Percentiles rank a stretch among this genome's conserved stretches.
These are phyloP conservation scores for Coptodon bakossiorum DNA, from an alignment of 2,113 vertebrate genomes.

Conservation along the genomic window DNA sequence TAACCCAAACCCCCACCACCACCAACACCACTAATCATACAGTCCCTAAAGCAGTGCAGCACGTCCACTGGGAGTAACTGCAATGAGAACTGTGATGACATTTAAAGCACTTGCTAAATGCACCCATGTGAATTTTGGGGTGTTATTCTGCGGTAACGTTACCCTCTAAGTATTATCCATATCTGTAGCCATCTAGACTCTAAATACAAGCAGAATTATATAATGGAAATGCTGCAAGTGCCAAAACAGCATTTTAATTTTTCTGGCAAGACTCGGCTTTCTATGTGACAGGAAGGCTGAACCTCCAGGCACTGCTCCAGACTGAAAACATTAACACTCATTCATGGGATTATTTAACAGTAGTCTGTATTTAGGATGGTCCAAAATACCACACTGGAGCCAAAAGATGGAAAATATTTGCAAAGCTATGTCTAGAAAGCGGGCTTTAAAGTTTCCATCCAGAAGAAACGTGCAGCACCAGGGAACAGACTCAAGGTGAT, in stretches of 20 bases:
- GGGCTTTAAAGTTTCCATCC: background rate
- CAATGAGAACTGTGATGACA: constrained; percentile 42
- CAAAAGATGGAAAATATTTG: constrained; percentile 32
- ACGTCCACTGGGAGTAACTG: constrained; percentile 23
- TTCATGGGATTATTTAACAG: constrained; percentile 32
- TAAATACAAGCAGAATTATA: constrained; percentile 25
- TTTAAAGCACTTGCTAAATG: constrained; percentile 45
- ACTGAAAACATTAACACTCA: constrained; percentile 30
- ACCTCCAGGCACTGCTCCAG: background rate
- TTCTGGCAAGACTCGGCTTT: background rate
- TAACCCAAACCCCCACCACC: background rate
- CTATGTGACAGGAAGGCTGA: background rate
- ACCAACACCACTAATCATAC: background rate
- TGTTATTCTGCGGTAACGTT: constrained; percentile 54
- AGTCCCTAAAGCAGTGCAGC: background rate
- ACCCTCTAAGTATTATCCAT: constrained; percentile 29
- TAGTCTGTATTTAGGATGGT: constrained; percentile 13
- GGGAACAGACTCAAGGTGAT: background rate
- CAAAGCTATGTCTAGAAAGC: background rate
- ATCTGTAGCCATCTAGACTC: constrained; percentile 6
- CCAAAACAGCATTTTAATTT: constrained; percentile 33
- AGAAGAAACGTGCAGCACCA: background rate
- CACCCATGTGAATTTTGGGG: constrained; percentile 32
- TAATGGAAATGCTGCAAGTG: constrained; percentile 36
- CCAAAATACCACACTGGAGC: background rate